Percentiles rank a stretch among this genome's conserved stretches.
Evolutionary conservation across 2,113 vertebrate genomes (phyloP).

Genomic region (Mesocricetus auratus): DNA sequence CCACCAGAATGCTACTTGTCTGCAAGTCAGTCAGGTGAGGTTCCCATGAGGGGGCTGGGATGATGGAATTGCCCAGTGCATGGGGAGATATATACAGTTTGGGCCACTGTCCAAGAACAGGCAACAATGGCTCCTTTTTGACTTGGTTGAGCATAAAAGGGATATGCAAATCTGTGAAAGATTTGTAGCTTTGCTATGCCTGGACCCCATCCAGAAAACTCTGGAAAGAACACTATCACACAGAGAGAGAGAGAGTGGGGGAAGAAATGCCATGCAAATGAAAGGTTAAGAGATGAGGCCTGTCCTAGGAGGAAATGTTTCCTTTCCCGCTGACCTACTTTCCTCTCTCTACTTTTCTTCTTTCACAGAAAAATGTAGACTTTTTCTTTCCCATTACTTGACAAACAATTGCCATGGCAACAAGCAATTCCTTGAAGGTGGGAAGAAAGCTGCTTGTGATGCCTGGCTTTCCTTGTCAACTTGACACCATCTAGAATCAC

Average conservation of each 20-base stretch:
- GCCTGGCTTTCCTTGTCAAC: not conserved
- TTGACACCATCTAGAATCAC: not conserved
- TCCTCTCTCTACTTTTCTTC: not conserved
- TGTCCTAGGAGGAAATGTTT: not conserved
- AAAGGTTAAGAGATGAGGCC: not conserved
- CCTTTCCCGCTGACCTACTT: not conserved
- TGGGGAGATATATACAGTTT: not conserved
- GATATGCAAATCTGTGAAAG: conserved; percentile 59
- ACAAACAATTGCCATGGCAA: conserved; percentile 29
- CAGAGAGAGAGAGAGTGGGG: not conserved
- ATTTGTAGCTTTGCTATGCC: conserved; percentile 44
- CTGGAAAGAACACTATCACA: not conserved
- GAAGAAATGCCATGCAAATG: not conserved
- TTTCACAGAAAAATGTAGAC: not conserved
- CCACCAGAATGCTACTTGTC: not conserved
- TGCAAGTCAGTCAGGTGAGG: not conserved
- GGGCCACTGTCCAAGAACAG: conserved; percentile 18
- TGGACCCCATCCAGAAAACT: conserved; percentile 48
- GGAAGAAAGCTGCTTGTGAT: not conserved
- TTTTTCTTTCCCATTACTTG: not conserved
- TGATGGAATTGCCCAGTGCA: not conserved
- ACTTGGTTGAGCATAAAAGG: conserved; percentile 58
- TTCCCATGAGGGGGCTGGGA: not conserved
- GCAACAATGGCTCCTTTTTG: conserved; percentile 59
- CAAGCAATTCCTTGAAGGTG: not conserved